Conservation (phyloP, 1,140 invertebrate genomes). For the Manduca sexta region DNA sequence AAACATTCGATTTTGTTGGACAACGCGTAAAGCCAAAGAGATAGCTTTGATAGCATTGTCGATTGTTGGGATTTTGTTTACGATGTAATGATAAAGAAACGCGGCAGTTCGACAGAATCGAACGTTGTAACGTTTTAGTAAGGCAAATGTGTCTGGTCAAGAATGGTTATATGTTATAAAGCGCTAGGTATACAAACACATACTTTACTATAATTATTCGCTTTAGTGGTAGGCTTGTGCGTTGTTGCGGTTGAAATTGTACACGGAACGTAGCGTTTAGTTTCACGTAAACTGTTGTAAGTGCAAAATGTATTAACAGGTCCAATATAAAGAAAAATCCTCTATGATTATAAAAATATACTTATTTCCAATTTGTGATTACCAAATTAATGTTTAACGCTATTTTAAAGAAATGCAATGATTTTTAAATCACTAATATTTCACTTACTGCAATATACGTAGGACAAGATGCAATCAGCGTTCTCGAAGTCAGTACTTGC, state of each 20-base stretch:
- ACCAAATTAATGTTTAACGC: too few species aligned
- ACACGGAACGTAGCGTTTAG: too few species aligned
- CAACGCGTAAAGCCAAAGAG: slow-evolving; percentile 14
- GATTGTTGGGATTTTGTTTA: slow-evolving; percentile 2
- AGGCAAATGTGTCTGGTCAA: slow-evolving; percentile 51
- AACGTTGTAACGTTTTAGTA: slow-evolving; percentile 29
- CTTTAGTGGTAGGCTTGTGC: slow-evolving; percentile 59
- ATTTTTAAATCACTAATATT: too few species aligned
- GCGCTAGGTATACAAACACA: slow-evolving; percentile 50
- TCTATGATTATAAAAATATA: too few species aligned
- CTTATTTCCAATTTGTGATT: too few species aligned
- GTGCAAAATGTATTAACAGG: too few species aligned
- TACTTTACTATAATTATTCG: slow-evolving; percentile 49
- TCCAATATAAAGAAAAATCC: too few species aligned
- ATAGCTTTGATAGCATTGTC: slow-evolving; percentile 11
- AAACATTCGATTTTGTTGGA: slow-evolving; percentile 25
- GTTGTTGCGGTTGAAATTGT: slow-evolving; percentile 27
- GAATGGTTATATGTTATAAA: slow-evolving; percentile 46
- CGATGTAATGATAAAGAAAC: slow-evolving; percentile 3
- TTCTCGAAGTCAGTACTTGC: too few species aligned
- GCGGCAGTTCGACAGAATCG: slow-evolving; percentile 15
- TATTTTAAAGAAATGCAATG: too few species aligned
- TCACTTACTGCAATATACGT: too few species aligned
- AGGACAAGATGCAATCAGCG: background rate
- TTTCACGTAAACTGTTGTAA: too few species aligned